Evolutionary conservation across 1,140 invertebrate species (phyloP).

Genomic region (Drosophila pseudoananassae): DNA sequence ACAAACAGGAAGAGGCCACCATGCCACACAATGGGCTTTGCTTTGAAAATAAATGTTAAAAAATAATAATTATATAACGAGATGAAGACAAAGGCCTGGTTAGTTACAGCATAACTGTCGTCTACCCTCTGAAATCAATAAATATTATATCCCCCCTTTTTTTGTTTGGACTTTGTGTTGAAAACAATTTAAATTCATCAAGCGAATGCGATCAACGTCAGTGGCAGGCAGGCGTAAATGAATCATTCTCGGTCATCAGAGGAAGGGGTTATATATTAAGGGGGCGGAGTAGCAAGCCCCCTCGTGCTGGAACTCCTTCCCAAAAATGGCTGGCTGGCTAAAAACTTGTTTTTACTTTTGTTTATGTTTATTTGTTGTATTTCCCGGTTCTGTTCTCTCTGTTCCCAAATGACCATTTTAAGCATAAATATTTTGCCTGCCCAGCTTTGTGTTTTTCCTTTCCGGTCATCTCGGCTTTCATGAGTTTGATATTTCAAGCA

Average conservation of each 20-base stretch:
- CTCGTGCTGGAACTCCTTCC: conserved; percentile 9
- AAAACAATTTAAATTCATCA: conserved; percentile 47
- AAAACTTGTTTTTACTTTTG: conserved; percentile 35
- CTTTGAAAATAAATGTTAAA: not conserved
- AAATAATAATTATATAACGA: not conserved
- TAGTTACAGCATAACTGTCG: too few relatives aligned
- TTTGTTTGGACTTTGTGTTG: conserved; percentile 10
- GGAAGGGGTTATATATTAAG: not conserved
- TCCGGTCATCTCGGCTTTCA: conserved; percentile 41
- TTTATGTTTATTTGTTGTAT: conserved; percentile 9
- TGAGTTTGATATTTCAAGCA: conserved; percentile 46
- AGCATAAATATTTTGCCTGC: conserved; percentile 34
- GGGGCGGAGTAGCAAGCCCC: conserved; percentile 1
- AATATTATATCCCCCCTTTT: not conserved
- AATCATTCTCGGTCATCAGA: conserved; percentile 16
- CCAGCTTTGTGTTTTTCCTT: conserved; percentile 39
- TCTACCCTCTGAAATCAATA: not conserved
- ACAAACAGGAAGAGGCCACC: not conserved
- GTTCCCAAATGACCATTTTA: conserved; percentile 33
- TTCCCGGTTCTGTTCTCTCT: conserved; percentile 1
- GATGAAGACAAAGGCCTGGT: too few relatives aligned
- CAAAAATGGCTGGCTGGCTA: conserved; percentile 5
- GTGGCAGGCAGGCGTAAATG: conserved; percentile 16
- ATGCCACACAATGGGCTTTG: not conserved
- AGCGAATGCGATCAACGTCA: conserved; percentile 33